phyloP scores from a whole-genome alignment of 2,888 invertebrate genomes.

The Cylindroiulus punctatus region DNA sequence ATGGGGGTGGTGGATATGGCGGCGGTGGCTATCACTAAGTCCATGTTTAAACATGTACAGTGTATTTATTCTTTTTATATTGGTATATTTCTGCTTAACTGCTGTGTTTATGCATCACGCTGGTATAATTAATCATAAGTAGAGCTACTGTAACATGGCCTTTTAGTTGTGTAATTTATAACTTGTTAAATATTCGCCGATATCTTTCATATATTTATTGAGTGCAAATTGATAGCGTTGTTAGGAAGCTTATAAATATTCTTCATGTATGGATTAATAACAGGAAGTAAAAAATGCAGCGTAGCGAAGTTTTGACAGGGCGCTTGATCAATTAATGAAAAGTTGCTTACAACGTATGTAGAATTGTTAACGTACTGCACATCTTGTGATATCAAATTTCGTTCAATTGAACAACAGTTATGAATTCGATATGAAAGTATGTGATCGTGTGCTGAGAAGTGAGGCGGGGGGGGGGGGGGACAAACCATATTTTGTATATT shows the following conservation, averaged over 20 bases:
- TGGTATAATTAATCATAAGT: not conserved
- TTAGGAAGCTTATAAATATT: not conserved
- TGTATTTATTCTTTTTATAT: slow-evolving; percentile 26
- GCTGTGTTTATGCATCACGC: not conserved
- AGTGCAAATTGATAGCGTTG: not conserved
- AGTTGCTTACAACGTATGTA: not conserved
- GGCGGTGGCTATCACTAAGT: slow-evolving; percentile 48
- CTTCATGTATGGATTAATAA: not conserved
- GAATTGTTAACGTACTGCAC: not conserved
- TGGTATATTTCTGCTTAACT: not conserved
- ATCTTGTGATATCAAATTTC: not conserved
- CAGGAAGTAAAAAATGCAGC: not conserved
- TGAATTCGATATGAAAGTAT: too few species aligned
- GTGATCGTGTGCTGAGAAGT: too few species aligned
- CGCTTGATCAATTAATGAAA: not conserved
- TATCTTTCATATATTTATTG: not conserved
- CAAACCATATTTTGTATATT: too few species aligned
- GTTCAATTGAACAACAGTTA: not conserved
- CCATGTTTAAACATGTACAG: slow-evolving; percentile 29
- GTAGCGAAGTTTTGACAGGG: not conserved
- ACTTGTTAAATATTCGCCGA: not conserved
- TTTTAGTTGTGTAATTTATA: not conserved
- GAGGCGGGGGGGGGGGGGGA: too few species aligned
- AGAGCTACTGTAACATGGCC: not conserved
- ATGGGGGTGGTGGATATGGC: slow-evolving; percentile 49